Evolutionary conservation across 2,113 vertebrate species (phyloP), one percentile per base, ranked within the genome.

Genomic region (Verasper variegatus): DNA sequence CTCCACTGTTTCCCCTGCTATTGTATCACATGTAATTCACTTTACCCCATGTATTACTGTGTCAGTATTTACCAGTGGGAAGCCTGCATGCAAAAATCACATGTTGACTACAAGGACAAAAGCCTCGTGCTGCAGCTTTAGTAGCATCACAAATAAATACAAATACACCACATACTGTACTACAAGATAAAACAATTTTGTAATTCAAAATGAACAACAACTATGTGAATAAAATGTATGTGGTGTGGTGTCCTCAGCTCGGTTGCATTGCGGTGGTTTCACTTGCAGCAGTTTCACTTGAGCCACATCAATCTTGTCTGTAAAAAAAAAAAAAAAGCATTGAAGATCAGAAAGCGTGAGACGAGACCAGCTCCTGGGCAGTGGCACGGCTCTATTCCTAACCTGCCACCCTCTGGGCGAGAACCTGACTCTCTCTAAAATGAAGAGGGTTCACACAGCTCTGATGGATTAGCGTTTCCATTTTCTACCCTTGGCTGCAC

Each of bases 321-420:
- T 0, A 55, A 9, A 61, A 76, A 59, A n/a, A n/a, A 58, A 42
- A 55, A 52, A 35, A 31, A 76, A 59, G 42, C 13, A 54, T 15
- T 40, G 31, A 54, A 71, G 63, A 82, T 84, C 74, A 88, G 49
- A 73, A 70, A 75, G 35, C 47, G 13, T 70, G 70, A 82, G 58
- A 78, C 64, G 17, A 64, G 64, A 23, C 75, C 68, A 78, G 52
- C 76, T 76, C 62, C 55, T 21, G 76, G 74, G 65, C 76, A 54
- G 80, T 1, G 7, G 66, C 70, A 64, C 14, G 0, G 13, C 68
- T 83, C 67, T 78, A 60, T 81, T 79, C 54, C 76, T 45, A 68
- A 82, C 37, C 77, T 75, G 74, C 88, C 87, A 81, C 91, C 90
- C 89, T 78, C 88, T 68, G 85, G 59, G 90, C 58, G 45, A 81